Evolutionary conservation across 2,113 vertebrate species (phyloP), one percentile per base, ranked within the genome.

Genomic region (Falcunculus frontatus): DNA sequence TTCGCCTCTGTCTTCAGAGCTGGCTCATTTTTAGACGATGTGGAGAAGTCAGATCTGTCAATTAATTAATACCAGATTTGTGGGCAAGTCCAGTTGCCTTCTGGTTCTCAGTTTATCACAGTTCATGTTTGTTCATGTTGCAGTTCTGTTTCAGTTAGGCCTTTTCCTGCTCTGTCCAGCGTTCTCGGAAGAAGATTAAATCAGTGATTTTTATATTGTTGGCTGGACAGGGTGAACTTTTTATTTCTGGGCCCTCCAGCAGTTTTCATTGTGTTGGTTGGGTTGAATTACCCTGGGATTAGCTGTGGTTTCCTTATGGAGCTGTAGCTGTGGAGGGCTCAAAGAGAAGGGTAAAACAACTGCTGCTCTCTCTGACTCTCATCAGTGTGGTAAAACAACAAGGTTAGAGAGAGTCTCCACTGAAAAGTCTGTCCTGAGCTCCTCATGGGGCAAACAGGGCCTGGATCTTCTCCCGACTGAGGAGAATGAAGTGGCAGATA

Each of bases 351-450:
- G 16, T 26, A 3, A 55, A 73, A 25, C 14, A 62, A 8, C 7
- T 50, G 21, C 39, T 49, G 5, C 39, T 72, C 15, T 79, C 26
- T 11, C 41, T 47, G 27, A 7, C 37, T 87, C 17, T 12, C 21
- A 1, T 47, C 30, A 9, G 4, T 20, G 60, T 23, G 33, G 26
- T 59, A 1, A 1, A 41, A 44, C 1, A 2, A 8, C 13, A 7
- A 2, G 19, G 20, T 39, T 39, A 22, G 68, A 77, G 53, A 68
- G 41, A 41, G 22, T 33, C 41, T 47, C 5, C 23, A 6, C 1
- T 49, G 65, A 49, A 68, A 49, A 68, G 0, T 44, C 39, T 69
- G 23, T 29, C 47, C 22, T 32, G 60, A 82, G 62, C 42, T 83
- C 47, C 52, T 49, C 29, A 5, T 7, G 11, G 67, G n/a, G 33